Base-by-base conservation (phyloP, 1,140 invertebrate genomes). In the Drosophila ohnishii region DNA sequence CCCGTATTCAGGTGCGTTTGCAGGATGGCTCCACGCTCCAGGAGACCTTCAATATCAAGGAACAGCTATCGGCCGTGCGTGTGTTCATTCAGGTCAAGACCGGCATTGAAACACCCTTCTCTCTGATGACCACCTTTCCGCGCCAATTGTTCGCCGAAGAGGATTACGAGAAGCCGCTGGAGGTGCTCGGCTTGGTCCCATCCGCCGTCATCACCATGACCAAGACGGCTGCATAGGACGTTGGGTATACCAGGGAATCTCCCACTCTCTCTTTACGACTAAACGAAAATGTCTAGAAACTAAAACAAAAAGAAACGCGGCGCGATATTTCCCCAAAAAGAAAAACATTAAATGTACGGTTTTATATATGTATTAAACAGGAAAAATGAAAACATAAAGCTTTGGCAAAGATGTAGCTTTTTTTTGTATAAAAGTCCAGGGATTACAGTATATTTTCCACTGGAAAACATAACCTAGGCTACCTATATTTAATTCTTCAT, bases 61-160 rank as follows among this genome's bases (percentile, higher is more conserved):
- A 99, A 91, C 95, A 96, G 69, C 92, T 99, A 8, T 96, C 97
- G 13, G 97, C 97, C 22, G 97, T 99, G 22, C 94, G 97, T 97
- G 80, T 91, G 5, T 93, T 92, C 42, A 90, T 93, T 10, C 90
- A 91, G 66, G 67, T 92, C 58, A 78, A 90, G 57, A 80, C 80
- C 0, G 87, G 84, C 50, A 88, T 79, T 39, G 83, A 89, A 11
- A 94, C 93, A 50, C 92, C 92, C 34, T 96, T 96, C 87, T 93
- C 93, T 5, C 92, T 98, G 56, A 96, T 95, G 74, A 96, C 95
- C 25, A 95, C 95, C 61, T 98, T 96, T 92, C 97, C 97, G 22
- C 94, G 96, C 47, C 93, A 95, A 62, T 94, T 96, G 80, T 95
- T 97, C 78, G 94, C 93, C 14, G 90, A 92, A 9, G 92, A 93